Percentiles rank a stretch among this genome's conserved stretches.
phyloP scores from a whole-genome alignment of 2,888 invertebrate genomes.

The Cancer borealis region DNA sequence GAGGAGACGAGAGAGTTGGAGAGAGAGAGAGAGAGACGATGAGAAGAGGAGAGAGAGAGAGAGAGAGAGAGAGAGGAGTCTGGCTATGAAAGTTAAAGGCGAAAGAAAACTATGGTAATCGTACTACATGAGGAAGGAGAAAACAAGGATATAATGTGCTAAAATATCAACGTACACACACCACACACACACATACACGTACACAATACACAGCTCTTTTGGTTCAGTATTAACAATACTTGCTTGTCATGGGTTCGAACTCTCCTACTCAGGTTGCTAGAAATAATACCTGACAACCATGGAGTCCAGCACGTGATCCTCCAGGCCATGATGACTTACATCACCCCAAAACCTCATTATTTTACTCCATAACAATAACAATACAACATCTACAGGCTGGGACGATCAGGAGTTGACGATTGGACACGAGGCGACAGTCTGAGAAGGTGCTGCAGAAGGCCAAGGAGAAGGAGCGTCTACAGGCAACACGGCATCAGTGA shows the following conservation, averaged over 20 bases:
- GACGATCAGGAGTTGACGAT: slow-evolving; percentile 76
- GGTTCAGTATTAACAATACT: too few species aligned
- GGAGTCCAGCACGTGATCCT: too few species aligned
- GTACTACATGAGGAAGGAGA: neutral
- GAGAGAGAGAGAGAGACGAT: neutral
- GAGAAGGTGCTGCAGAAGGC: slow-evolving; percentile 75
- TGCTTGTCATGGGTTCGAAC: too few species aligned
- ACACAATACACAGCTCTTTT: too few species aligned
- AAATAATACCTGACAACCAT: too few species aligned
- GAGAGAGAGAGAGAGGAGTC: neutral
- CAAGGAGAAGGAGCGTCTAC: slow-evolving; percentile 70
- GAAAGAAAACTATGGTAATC: neutral
- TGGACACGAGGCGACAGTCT: slow-evolving; percentile 73
- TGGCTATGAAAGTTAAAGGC: neutral
- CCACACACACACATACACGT: slow-evolving; percentile 32
- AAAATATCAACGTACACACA: slow-evolving; percentile 47
- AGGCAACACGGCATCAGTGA: slow-evolving; percentile 70
- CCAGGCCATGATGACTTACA: too few species aligned
- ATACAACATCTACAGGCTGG: slow-evolving; percentile 52
- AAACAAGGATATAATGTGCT: neutral
- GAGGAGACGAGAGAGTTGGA: neutral
- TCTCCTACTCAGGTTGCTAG: too few species aligned
- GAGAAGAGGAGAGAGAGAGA: neutral
- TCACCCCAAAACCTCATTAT: too few species aligned
- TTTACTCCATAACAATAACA: neutral